Percentiles rank a stretch among this genome's conserved stretches.
phyloP scores from a whole-genome alignment of 2,888 invertebrate species.

The Lepidocyrtinus sp. region DNA sequence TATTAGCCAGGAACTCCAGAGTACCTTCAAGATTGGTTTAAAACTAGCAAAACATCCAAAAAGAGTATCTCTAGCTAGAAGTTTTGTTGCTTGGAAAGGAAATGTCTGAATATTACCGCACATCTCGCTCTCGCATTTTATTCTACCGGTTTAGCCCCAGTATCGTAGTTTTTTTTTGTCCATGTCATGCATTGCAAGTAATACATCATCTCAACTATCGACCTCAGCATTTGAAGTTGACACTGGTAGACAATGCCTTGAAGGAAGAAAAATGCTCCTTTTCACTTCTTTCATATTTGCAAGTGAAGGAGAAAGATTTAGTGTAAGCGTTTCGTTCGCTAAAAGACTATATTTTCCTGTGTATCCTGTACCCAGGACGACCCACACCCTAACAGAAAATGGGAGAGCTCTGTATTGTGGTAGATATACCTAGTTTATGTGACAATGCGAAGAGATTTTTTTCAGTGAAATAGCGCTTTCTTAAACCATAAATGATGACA shows the following conservation, averaged over 20 bases:
- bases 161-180: no score
- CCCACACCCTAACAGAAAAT: neutral
- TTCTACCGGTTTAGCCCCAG: no score
- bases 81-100: no score
- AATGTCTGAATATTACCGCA: no score
- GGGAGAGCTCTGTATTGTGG: constrained; percentile 7
- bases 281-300: neutral
- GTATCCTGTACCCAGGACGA: neutral
- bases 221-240: constrained; percentile 49
- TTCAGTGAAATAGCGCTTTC: neutral
- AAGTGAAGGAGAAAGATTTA: constrained; percentile 28
- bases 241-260: constrained; percentile 45
- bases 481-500: constrained; percentile 17
- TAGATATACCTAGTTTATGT: neutral
- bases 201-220: constrained; percentile 53
- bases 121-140: no score
- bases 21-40: no score
- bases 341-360: constrained; percentile 5
- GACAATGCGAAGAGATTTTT: neutral
- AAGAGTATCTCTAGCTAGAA: no score
- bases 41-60: no score
- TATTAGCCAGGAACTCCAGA: no score
- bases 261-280: constrained; percentile 37
- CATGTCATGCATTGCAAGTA: no score
- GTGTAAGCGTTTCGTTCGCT: constrained; percentile 16